phyloP scores from a whole-genome alignment of 2,797 vertebrate species.

The Poecilia velifera region DNA sequence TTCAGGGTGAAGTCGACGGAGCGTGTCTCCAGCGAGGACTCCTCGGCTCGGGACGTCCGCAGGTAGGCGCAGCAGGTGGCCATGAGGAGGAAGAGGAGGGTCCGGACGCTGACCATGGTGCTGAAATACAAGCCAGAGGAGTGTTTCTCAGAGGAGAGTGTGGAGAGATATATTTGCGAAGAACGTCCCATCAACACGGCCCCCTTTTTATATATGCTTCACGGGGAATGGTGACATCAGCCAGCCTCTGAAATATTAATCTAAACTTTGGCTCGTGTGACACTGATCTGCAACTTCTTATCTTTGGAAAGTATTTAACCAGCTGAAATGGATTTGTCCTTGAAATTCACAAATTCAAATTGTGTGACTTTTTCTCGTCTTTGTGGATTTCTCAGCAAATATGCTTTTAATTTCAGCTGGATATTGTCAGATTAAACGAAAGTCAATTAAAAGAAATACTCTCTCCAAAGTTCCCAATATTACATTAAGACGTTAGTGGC shows the following conservation, averaged over 20 bases:
- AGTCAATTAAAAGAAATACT: background rate
- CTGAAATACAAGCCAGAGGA: slow-evolving; percentile 27
- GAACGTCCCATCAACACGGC: background rate
- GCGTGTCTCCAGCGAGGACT: slow-evolving; percentile 74
- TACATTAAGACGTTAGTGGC: background rate
- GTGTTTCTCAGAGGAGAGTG: slow-evolving; percentile 3
- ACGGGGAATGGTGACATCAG: slow-evolving; percentile 62
- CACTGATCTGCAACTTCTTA: slow-evolving; percentile 50
- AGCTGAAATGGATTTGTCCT: slow-evolving; percentile 41
- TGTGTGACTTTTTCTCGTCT: background rate
- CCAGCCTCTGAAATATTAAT: slow-evolving; percentile 75
- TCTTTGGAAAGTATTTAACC: slow-evolving; percentile 21
- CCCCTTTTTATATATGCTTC: slow-evolving; percentile 53
- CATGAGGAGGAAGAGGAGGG: slow-evolving; percentile 75
- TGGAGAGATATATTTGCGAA: background rate
- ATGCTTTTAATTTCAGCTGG: background rate
- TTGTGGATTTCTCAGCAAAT: background rate
- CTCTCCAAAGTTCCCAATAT: background rate
- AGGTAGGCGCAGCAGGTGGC: slow-evolving; percentile 75
- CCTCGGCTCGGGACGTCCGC: slow-evolving; percentile 66
- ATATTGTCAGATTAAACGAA: background rate
- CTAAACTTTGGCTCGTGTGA: slow-evolving; percentile 26
- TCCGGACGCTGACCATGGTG: slow-evolving; percentile 77
- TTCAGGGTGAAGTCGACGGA: slow-evolving; percentile 71
- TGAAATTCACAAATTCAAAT: background rate